Percentiles rank a stretch among this genome's conserved stretches.
Conservation (phyloP, 2,888 invertebrate genomes). For the Trilocha varians region DNA sequence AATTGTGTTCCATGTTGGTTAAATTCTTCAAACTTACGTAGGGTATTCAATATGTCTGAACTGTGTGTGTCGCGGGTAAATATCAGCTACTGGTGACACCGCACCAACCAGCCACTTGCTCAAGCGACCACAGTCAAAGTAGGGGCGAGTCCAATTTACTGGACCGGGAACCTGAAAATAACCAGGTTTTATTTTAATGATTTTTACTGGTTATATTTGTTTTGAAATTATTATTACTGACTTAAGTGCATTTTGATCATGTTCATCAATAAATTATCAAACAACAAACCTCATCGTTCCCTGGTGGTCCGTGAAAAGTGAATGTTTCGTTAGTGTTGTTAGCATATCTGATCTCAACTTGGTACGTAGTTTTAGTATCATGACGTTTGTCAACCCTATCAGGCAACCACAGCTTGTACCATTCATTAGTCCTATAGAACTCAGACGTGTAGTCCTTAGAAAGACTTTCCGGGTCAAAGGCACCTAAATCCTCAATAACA, state of each 20-base stretch:
- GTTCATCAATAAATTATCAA: conserved; percentile 2
- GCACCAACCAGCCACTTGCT: conserved; percentile 97
- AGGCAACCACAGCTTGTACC: conserved; percentile 94
- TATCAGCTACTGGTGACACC: conserved; percentile 95
- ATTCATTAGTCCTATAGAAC: conserved; percentile 92
- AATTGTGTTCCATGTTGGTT: too few species aligned
- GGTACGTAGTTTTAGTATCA: conserved; percentile 93
- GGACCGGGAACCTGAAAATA: conserved; percentile 79
- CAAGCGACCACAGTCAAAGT: conserved; percentile 95
- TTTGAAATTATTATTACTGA: too few species aligned
- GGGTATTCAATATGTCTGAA: conserved; percentile 95
- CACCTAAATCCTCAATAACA: conserved; percentile 87
- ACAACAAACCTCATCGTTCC: conserved; percentile 83
- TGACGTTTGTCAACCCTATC: conserved; percentile 87
- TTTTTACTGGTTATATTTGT: too few species aligned
- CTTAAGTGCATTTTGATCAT: too few species aligned
- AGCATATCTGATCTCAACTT: conserved; percentile 93
- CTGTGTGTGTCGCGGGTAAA: conserved; percentile 93
- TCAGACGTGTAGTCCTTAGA: conserved; percentile 93
- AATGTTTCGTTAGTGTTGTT: conserved; percentile 97
- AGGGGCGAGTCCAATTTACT: conserved; percentile 94
- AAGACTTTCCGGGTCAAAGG: conserved; percentile 83
- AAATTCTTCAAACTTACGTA: conserved; percentile 85
- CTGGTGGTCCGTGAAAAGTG: conserved; percentile 95
- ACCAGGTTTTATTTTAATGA: too few species aligned